phyloP scores from a whole-genome alignment of 2,797 vertebrate species.

The Brachyrhaphis roseni region DNA sequence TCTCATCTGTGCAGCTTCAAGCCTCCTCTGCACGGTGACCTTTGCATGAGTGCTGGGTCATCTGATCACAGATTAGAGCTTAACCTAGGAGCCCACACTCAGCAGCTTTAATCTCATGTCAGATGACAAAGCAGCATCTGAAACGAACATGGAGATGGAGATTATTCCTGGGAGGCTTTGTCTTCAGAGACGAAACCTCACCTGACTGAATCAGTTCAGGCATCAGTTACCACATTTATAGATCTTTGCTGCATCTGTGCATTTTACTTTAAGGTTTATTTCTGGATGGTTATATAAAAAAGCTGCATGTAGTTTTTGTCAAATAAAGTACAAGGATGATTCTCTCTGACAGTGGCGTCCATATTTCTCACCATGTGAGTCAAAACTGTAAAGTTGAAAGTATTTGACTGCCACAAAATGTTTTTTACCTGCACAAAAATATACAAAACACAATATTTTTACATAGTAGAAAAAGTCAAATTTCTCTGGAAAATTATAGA shows the following conservation, averaged over 20 bases:
- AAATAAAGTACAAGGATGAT: neutral
- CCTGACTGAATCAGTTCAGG: neutral
- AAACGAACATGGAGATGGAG: slow-evolving; percentile 7
- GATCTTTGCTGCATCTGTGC: neutral
- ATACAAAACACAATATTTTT: too few species aligned
- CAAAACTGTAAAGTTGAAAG: too few species aligned
- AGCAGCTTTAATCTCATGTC: slow-evolving; percentile 41
- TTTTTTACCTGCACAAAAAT: too few species aligned
- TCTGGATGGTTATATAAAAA: neutral
- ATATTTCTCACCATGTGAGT: too few species aligned
- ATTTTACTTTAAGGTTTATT: neutral
- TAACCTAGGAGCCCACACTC: slow-evolving; percentile 7
- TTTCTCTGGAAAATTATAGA: too few species aligned
- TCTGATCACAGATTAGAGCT: slow-evolving; percentile 47
- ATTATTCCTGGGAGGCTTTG: slow-evolving; percentile 1
- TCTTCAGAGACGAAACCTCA: slow-evolving; percentile 2
- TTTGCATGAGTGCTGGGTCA: slow-evolving; percentile 29
- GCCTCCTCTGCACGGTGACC: slow-evolving; percentile 15
- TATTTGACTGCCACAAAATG: too few species aligned
- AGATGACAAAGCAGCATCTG: slow-evolving; percentile 37
- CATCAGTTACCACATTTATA: neutral
- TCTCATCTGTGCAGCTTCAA: neutral
- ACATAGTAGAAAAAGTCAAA: too few species aligned
- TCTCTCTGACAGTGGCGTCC: neutral
- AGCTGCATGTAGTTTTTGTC: neutral